Conservation (phyloP, 37 sponge, comb jelly and placozoan species). For the Sycon ciliatum region DNA sequence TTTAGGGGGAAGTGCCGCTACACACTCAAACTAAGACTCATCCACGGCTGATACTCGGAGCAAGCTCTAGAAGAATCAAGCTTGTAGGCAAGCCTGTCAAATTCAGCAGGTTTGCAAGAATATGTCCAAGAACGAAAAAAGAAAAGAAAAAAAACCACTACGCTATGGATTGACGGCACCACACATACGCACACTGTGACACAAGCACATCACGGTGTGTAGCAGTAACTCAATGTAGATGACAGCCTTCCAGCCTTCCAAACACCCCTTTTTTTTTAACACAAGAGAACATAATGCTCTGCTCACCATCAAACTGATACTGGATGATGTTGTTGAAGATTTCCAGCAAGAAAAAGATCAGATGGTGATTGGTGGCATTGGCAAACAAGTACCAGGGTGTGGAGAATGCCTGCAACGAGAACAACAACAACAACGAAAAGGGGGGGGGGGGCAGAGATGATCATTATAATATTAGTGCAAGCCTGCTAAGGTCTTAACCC, state of each 20-base stretch:
- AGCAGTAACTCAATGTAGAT: neutral
- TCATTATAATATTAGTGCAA: neutral
- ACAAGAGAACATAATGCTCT: neutral
- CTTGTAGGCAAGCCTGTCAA: no score
- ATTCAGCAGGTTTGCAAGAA: no score
- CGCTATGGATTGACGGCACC: no score
- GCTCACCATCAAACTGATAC: conserved; percentile 95
- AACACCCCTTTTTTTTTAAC: neutral
- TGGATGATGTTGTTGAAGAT: conserved; percentile 92
- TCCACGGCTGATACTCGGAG: no score
- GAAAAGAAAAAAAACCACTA: no score
- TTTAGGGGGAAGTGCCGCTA: no score
- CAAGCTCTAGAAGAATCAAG: no score
- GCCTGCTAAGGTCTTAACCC: no score
- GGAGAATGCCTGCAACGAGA: conserved; percentile 63
- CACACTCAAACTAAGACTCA: no score
- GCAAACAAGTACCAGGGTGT: conserved; percentile 93
- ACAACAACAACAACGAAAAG: neutral
- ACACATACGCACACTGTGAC: neutral
- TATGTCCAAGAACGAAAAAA: no score
- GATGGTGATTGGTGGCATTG: conserved; percentile 84
- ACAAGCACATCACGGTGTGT: conserved; percentile 1
- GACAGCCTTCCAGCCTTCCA: neutral
- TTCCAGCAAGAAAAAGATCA: conserved; percentile 88
- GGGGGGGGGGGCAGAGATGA: neutral